A percentile compares a stretch with the other conserved stretches of the same genome.
phyloP scores from a whole-genome alignment of 2,113 vertebrate genomes.

The Cyphomyrus discorhynchus region DNA sequence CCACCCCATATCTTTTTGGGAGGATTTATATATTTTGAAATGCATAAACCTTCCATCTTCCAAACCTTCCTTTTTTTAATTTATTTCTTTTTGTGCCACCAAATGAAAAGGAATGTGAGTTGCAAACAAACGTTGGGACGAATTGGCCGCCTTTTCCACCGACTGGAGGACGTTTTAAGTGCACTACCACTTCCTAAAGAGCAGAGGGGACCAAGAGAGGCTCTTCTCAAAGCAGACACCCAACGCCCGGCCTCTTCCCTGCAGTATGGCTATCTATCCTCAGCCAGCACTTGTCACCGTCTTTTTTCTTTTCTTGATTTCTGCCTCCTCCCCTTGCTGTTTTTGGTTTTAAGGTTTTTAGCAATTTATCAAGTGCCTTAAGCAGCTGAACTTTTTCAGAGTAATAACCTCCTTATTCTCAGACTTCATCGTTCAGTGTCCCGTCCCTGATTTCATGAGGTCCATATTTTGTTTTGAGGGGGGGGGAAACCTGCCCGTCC shows the following conservation, averaged over 20 bases:
- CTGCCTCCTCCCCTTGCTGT: not conserved
- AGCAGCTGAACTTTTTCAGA: conserved; percentile 91
- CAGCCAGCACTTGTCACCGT: not conserved
- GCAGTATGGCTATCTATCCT: not conserved
- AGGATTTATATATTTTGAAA: conserved; percentile 22
- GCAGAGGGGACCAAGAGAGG: conserved; percentile 6
- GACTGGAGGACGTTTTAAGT: not conserved
- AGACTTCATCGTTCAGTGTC: not conserved
- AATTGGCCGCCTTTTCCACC: not conserved
- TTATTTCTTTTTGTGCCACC: conserved; percentile 16
- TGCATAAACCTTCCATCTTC: conserved; percentile 15
- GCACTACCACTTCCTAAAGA: conserved; percentile 15
- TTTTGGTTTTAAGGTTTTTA: conserved; percentile 60
- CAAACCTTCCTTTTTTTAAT: conserved; percentile 9
- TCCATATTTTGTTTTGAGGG: not conserved
- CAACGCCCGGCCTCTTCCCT: not conserved
- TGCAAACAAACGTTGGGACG: not conserved
- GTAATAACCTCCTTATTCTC: conserved; percentile 62
- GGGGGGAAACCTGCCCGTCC: not conserved
- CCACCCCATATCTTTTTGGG: not conserved
- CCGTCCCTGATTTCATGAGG: not conserved
- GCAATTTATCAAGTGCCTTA: conserved; percentile 99
- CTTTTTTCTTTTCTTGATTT: not conserved
- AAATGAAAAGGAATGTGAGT: conserved; percentile 7
- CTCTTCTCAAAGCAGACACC: not conserved